phyloP scores from a whole-genome alignment of 2,113 vertebrate species.

The Zosterops japonicus region DNA sequence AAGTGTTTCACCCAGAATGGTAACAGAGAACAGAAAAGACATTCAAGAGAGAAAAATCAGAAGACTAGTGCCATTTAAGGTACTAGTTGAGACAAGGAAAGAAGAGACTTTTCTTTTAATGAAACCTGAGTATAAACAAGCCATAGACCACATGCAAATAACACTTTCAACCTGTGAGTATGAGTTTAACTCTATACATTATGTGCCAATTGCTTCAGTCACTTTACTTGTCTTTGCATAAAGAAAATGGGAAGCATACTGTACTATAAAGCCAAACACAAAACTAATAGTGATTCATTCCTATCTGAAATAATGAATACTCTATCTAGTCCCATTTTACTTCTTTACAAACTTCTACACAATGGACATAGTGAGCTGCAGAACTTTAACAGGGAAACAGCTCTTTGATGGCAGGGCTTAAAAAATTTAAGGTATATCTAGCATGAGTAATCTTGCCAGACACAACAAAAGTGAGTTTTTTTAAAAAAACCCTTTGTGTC shows the following conservation, averaged over 20 bases:
- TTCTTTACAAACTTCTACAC: background rate
- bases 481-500: background rate
- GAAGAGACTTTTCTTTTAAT: background rate
- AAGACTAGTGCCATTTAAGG: background rate
- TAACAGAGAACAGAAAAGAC: background rate
- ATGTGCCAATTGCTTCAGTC: background rate
- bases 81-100: background rate
- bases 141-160: background rate
- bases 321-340: background rate
- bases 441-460: background rate
- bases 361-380: background rate
- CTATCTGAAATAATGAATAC: background rate
- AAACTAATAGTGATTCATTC: background rate
- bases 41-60: background rate
- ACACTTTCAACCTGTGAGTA: background rate
- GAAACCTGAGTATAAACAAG: background rate
- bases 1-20: background rate
- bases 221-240: background rate
- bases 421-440: background rate
- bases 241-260: background rate
- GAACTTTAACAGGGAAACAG: background rate
- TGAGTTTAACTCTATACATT: background rate
- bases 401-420: background rate
- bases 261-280: background rate
- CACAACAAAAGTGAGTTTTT: rapidly evolving